Base-by-base conservation (phyloP, 2,888 invertebrate genomes). In the Chrysomela aeneicollis region DNA sequence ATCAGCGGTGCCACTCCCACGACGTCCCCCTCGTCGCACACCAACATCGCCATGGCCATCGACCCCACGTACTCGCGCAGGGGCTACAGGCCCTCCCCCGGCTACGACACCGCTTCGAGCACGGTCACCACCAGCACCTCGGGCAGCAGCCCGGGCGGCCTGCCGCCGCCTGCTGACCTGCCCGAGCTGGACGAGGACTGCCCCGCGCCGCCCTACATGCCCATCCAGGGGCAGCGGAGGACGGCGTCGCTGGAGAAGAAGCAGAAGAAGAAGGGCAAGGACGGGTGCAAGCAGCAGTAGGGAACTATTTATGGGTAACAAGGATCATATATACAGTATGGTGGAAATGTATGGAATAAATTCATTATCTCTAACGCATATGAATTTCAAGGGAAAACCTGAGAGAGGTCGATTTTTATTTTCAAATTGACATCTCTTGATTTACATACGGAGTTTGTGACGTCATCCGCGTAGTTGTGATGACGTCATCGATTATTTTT, bases 141-240 rank as follows among this genome's bases (percentile, higher is more conserved):
- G 0, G 79, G 81, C 59, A 81, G 81, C 66, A 81, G 81, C 69
- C 79, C 80, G 8, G 79, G 78, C 3, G 49, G 57, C 8, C 54
- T 66, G 21, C 66, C 63, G 22, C 63, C 66, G 12, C 62, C 66
- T 6, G 60, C 66, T 3, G 63, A 63, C 57, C 1, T 63, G 47
- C 60, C 46, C n/a, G 77, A 77, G 46, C 74, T 78, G 32, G 82
- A 82, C 76, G 88, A 88, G 72, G 84, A 85, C 50, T 85, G 84
- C 70, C 85, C 86, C 49, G 86, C 85, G 47, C 89, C 90, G 6
- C 90, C 91, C 61, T 91, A 92, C 77, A 91, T 92, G 91, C 91
- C 91, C 53, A 90, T 92, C 75, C 91, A 90, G 80, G 91, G 91
- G 53, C 91, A 91, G 74, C 84, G 91, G 66, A 84, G 91, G 73